Percentiles rank a stretch among this genome's conserved stretches.
Conservation (phyloP, 2,888 invertebrate genomes). For the Torymus tubicola region DNA sequence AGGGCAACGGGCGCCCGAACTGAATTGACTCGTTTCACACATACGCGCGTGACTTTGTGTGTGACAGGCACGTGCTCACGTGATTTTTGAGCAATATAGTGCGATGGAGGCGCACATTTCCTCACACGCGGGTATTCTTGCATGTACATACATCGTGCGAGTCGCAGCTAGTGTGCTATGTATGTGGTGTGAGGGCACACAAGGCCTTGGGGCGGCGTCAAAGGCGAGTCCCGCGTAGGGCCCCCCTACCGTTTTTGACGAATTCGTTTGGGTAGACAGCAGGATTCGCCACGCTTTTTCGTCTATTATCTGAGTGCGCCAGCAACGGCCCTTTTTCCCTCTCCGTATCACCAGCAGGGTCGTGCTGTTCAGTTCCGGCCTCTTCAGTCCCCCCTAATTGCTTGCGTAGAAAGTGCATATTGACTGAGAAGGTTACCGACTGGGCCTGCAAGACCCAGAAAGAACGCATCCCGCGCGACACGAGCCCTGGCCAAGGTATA, state of each 20-base stretch:
- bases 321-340: slow-evolving; percentile 52
- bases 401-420: slow-evolving; percentile 33
- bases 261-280: slow-evolving; percentile 72
- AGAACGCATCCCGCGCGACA: neutral
- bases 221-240: slow-evolving; percentile 32
- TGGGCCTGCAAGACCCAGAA: neutral
- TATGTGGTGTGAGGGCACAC: too few species aligned
- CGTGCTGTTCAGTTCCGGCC: too few species aligned
- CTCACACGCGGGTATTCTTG: too few species aligned
- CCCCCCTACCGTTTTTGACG: slow-evolving; percentile 67
- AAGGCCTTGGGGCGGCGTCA: slow-evolving; percentile 12
- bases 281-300: slow-evolving; percentile 72
- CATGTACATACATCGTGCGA: too few species aligned
- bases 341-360: too few species aligned
- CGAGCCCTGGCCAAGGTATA: neutral
- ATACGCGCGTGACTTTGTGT: neutral
- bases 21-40: slow-evolving; percentile 51
- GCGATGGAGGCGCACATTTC: neutral
- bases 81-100: slow-evolving; percentile 15
- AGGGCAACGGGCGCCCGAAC: neutral
- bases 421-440: neutral
- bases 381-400: slow-evolving; percentile 45
- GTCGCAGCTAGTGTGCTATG: too few species aligned
- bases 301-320: slow-evolving; percentile 59
- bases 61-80: neutral